phyloP scores from a whole-genome alignment of 2,888 invertebrate genomes.

The Cephus runcator region DNA sequence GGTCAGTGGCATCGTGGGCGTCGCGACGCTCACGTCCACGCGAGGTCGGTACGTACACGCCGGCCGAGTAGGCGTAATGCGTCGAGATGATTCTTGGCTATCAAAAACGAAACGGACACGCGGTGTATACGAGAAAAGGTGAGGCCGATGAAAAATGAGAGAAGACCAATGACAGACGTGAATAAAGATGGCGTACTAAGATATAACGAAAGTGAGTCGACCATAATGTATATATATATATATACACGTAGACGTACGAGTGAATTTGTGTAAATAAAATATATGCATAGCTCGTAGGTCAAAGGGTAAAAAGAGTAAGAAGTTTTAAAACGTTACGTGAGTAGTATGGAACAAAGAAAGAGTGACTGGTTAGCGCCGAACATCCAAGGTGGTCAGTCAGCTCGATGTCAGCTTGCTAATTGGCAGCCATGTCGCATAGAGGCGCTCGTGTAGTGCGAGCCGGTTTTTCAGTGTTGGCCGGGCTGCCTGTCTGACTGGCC shows the following conservation, averaged over 20 bases:
- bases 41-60: background rate
- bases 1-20: slow-evolving; percentile 1
- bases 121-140: background rate
- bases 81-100: background rate
- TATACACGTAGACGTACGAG: background rate
- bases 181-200: background rate
- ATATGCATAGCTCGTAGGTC: background rate
- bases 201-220: background rate
- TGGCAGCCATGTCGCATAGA: slow-evolving; percentile 63
- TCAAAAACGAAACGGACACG: slow-evolving; percentile 1
- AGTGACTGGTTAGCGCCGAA: slow-evolving; percentile 39
- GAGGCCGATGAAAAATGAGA: background rate
- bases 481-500: background rate
- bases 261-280: background rate
- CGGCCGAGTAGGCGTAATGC: slow-evolving; percentile 3
- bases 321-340: background rate
- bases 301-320: background rate
- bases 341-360: slow-evolving; percentile 15
- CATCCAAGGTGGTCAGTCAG: slow-evolving; percentile 59
- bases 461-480: slow-evolving; percentile 52
- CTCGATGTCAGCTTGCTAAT: slow-evolving; percentile 63
- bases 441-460: slow-evolving; percentile 48
- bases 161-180: background rate
- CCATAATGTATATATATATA: background rate
- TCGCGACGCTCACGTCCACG: background rate